Evolutionary conservation across 1,140 invertebrate species (phyloP).

Genomic region (Papilio aristodemus): DNA sequence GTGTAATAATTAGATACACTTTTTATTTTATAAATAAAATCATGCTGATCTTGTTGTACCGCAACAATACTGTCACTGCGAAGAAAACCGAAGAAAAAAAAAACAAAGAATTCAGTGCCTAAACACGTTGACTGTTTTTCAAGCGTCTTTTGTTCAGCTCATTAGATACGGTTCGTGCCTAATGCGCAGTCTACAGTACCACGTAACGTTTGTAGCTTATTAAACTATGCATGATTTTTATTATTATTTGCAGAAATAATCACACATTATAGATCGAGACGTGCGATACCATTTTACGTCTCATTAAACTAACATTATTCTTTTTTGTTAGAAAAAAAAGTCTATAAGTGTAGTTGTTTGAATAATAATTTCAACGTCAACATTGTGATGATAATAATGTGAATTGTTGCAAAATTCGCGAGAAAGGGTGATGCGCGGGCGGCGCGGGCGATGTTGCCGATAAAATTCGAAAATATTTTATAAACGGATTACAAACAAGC

Average conservation of each 20-base stretch:
- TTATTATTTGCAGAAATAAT: constrained; percentile 23
- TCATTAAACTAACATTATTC: neutral
- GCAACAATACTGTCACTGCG: neutral
- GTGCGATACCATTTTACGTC: neutral
- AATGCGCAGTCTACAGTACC: constrained; percentile 18
- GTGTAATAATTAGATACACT: neutral
- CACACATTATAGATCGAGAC: neutral
- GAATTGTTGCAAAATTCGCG: constrained; percentile 18
- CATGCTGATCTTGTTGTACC: neutral
- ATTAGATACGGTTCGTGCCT: constrained; percentile 31
- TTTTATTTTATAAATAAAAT: neutral
- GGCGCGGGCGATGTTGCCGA: constrained; percentile 45
- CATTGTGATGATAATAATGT: constrained; percentile 29
- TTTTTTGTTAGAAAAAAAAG: neutral
- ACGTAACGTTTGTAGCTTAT: constrained; percentile 12
- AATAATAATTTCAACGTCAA: constrained; percentile 20
- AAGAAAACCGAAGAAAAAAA: neutral
- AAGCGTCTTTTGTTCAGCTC: constrained; percentile 29
- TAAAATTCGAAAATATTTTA: constrained; percentile 34
- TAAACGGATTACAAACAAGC: constrained; percentile 49
- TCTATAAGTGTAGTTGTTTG: constrained; percentile 8
- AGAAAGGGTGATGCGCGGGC: constrained; percentile 37
- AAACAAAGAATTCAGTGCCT: neutral
- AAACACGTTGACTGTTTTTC: constrained; percentile 10
- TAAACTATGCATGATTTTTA: constrained; percentile 21